Percentiles rank a stretch among this genome's conserved stretches.
phyloP scores from a whole-genome alignment of 2,888 invertebrate genomes.

The Nowickia ferox region DNA sequence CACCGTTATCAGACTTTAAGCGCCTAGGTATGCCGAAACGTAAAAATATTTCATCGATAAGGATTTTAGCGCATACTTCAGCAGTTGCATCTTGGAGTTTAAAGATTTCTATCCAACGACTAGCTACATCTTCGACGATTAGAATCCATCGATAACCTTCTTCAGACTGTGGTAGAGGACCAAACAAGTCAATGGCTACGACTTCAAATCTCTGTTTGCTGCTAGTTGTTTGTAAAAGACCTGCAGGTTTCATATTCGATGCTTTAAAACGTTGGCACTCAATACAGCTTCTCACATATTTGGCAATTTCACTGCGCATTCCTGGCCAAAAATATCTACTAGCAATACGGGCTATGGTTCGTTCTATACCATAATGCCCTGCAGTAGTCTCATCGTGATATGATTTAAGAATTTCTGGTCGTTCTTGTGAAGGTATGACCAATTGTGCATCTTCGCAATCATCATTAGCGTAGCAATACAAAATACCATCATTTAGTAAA shows the following conservation, averaged over 20 bases:
- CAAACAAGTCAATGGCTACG: conserved; percentile 71
- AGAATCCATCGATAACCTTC: conserved; percentile 74
- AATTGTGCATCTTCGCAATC: conserved; percentile 56
- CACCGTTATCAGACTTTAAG: too few species aligned
- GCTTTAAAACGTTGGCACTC: conserved; percentile 68
- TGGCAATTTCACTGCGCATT: conserved; percentile 61
- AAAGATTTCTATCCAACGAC: conserved; percentile 77
- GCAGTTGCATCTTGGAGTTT: conserved; percentile 76
- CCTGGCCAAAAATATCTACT: conserved; percentile 69
- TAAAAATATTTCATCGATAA: conserved; percentile 78
- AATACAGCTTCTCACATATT: conserved; percentile 56
- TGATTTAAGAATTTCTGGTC: conserved; percentile 17
- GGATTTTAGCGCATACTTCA: conserved; percentile 74
- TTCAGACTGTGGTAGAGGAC: conserved; percentile 63
- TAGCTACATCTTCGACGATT: conserved; percentile 75
- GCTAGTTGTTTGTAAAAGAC: conserved; percentile 68
- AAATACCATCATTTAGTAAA: conserved; percentile 39
- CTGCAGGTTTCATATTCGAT: conserved; percentile 69
- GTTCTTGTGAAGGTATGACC: conserved; percentile 50
- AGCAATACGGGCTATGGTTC: conserved; percentile 62
- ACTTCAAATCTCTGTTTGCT: conserved; percentile 71
- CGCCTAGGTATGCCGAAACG: background rate
- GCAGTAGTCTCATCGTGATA: conserved; percentile 71
- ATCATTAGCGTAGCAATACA: conserved; percentile 55
- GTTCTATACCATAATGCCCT: conserved; percentile 66